Evolutionary conservation across 2,113 vertebrate species (phyloP), one percentile per base, ranked within the genome.

Genomic region (Chaenocephalus aceratus): DNA sequence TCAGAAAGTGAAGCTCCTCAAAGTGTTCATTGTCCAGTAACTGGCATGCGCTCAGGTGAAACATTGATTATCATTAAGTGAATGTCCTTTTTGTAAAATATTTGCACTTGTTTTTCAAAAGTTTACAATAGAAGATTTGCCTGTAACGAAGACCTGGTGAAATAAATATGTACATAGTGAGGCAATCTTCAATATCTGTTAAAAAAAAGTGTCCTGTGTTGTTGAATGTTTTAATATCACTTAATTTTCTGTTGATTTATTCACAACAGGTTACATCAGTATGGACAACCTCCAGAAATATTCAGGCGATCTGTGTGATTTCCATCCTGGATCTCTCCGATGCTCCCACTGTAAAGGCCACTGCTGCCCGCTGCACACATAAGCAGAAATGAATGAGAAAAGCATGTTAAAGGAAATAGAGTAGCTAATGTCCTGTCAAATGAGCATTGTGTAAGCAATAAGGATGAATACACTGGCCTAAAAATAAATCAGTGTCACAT

Each of bases 31-130:
- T 61, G 90, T 83, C 87, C 87, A 71, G 53, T 69, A 1, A 84
- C 79, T 69, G 84, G 91, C 71, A 89, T 56, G 77, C 26, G 65
- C n/a, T 87, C 92, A 93, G 94, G 94, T 96, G 72, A 82, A 41
- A 64, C 45, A 41, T 67, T 48, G 13, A 18, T 57, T 8, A 70
- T n/a, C 3, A 49, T 48, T 66, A 61, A 52, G 18, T 56, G 3
- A 30, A 2, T 36, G 12, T 52, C 51, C n/a, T 44, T 62, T 72
- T 57, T 7, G 5, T 41, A 34, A 61, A 56, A 57, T 23, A 10
- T 51, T 10, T 59, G 4, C 14, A 44, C 34, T 26, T 67, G 16
- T 23, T 60, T 79, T 10, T 49, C 0, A 58, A 21, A 34, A 59
- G 18, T 56, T 46, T 75, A n/a, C 10, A 53, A 48, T 10, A 56